These are phyloP conservation scores for Acanthosoma haemorrhoidale DNA, from an alignment of 2,888 invertebrate genomes.

Conservation along the genomic window DNA sequence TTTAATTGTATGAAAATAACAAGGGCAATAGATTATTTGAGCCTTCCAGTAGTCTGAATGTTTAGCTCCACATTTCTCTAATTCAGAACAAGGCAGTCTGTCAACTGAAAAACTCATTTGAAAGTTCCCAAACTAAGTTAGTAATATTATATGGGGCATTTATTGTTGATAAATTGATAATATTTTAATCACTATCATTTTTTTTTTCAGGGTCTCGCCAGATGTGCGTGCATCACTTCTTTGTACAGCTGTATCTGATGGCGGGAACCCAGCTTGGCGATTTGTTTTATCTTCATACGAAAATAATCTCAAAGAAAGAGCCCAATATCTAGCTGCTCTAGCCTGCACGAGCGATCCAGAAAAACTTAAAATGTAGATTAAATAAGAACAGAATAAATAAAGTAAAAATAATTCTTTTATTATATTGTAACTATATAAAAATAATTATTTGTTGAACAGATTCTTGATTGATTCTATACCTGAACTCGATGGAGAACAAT, in stretches of 20 bases:
- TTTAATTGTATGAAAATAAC: no score
- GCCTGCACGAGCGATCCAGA: background rate
- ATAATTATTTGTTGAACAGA: background rate
- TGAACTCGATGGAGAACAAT: background rate
- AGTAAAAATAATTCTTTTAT: background rate
- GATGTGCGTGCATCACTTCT: constrained; percentile 22
- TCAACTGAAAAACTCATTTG: no score
- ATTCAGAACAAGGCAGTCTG: no score
- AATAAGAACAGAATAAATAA: background rate
- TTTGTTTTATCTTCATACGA: background rate
- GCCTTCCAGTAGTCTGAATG: no score
- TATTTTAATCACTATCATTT: no score
- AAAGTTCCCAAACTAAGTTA: no score
- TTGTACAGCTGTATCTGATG: constrained; percentile 19
- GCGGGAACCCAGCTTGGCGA: background rate
- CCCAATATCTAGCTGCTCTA: constrained; percentile 1
- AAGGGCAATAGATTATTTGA: no score
- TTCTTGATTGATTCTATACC: constrained; percentile 2
- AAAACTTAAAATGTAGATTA: background rate
- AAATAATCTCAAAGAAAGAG: background rate
- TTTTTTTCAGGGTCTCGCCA: constrained; percentile 28
- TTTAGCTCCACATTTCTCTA: no score
- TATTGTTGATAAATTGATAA: background rate
- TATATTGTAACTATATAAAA: background rate
- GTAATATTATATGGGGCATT: background rate